Percentiles rank a stretch among this genome's conserved stretches.
These are phyloP conservation scores for Sciurus niger DNA, from an alignment of 2,113 vertebrate species.

Conservation along the genomic window DNA sequence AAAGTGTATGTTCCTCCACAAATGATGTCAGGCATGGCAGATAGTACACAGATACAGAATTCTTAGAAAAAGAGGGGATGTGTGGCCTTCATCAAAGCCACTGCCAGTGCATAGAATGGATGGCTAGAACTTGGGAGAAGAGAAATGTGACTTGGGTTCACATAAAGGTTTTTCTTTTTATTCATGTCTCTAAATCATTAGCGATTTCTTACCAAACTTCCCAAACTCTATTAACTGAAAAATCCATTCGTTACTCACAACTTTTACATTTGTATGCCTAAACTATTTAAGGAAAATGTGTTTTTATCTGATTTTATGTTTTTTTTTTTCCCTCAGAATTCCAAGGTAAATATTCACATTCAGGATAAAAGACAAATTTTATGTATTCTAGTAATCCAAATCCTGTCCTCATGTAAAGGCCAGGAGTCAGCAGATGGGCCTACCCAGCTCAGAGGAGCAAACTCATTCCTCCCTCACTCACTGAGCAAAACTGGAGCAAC, in stretches of 20 bases:
- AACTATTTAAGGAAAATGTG: neutral
- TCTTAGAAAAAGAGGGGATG: neutral
- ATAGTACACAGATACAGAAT: neutral
- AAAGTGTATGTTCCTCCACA: neutral
- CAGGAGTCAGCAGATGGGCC: too few species aligned
- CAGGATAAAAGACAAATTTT: neutral
- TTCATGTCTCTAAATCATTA: neutral
- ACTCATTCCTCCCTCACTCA: neutral
- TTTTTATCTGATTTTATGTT: neutral
- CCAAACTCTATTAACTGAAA: neutral
- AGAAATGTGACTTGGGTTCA: neutral
- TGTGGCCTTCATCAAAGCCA: too few species aligned
- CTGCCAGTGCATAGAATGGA: neutral
- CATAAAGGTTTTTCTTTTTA: neutral
- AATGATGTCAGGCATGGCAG: neutral
- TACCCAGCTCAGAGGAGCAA: neutral
- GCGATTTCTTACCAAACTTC: neutral
- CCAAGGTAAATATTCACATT: neutral
- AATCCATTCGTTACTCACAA: neutral
- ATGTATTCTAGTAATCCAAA: neutral
- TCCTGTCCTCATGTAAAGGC: neutral
- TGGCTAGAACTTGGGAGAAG: neutral
- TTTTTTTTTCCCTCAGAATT: neutral
- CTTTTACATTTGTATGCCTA: neutral
- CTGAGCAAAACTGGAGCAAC: fast-evolving